Evolutionary conservation across 2,888 invertebrate genomes (phyloP).

Genomic region (Rhorus exstirpatorius): DNA sequence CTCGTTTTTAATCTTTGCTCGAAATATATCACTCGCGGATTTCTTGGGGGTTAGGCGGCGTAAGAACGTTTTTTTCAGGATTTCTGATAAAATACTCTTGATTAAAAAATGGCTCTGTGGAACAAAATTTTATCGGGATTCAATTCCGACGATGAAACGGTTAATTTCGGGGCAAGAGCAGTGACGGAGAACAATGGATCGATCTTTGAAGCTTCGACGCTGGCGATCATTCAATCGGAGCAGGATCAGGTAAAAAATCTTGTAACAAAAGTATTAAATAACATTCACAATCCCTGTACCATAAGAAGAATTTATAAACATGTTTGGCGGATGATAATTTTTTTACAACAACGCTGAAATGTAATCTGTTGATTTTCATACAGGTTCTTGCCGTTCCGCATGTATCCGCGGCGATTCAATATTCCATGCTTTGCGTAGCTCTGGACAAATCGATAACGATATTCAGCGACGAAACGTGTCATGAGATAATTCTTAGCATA

Average conservation of each 20-base stretch:
- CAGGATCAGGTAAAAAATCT: conserved; percentile 70
- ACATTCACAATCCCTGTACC: too few species aligned
- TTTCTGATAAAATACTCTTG: not conserved
- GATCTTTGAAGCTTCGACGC: conserved; percentile 87
- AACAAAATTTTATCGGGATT: conserved; percentile 85
- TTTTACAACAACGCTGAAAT: not conserved
- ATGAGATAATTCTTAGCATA: conserved; percentile 77
- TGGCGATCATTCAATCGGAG: conserved; percentile 84
- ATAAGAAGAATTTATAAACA: too few species aligned
- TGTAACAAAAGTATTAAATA: not conserved
- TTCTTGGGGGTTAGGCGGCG: not conserved
- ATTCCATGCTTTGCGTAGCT: conserved; percentile 79
- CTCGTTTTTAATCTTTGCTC: too few species aligned
- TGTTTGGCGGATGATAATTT: too few species aligned
- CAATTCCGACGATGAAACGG: conserved; percentile 87
- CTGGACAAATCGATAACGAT: conserved; percentile 82
- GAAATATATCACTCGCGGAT: too few species aligned
- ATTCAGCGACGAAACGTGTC: conserved; percentile 80
- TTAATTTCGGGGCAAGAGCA: conserved; percentile 87
- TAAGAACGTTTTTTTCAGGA: not conserved
- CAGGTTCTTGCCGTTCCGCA: conserved; percentile 73
- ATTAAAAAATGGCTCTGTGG: conserved; percentile 80
- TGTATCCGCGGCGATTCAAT: conserved; percentile 76
- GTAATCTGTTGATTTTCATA: not conserved
- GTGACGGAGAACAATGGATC: conserved; percentile 85